These are phyloP conservation scores for Scortum barcoo DNA, from an alignment of 2,113 vertebrate species.

Conservation along the genomic window DNA sequence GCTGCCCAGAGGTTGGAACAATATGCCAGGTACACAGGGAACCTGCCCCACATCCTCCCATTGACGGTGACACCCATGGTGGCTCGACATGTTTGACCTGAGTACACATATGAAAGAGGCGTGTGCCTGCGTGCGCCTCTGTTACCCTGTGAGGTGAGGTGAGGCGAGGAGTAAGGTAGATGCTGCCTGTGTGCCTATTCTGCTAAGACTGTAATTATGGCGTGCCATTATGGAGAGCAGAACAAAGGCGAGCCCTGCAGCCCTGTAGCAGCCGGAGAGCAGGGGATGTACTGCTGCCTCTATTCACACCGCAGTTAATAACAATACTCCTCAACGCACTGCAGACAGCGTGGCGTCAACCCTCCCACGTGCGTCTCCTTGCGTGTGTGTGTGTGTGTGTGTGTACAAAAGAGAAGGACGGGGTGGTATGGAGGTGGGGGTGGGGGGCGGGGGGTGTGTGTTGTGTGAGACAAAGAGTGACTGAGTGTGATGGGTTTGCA, in stretches of 20 bases:
- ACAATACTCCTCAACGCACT: slow-evolving; percentile 78
- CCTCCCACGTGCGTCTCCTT: slow-evolving; percentile 74
- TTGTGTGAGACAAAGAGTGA: slow-evolving; percentile 44
- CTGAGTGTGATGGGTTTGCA: slow-evolving; percentile 27
- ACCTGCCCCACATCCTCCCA: neutral
- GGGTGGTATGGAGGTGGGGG: too few relatives aligned
- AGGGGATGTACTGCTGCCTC: slow-evolving; percentile 77
- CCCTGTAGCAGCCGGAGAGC: slow-evolving; percentile 73
- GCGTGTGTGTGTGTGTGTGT: slow-evolving; percentile 48
- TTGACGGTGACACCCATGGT: slow-evolving; percentile 17
- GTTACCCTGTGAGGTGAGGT: slow-evolving; percentile 59
- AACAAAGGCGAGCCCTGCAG: slow-evolving; percentile 80
- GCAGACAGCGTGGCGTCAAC: slow-evolving; percentile 83
- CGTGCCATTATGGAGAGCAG: slow-evolving; percentile 75
- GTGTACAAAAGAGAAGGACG: neutral
- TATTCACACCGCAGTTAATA: slow-evolving; percentile 82
- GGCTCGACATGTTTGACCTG: neutral
- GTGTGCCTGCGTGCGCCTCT: neutral
- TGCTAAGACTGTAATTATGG: slow-evolving; percentile 82
- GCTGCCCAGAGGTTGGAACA: neutral
- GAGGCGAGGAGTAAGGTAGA: slow-evolving; percentile 61
- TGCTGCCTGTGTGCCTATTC: slow-evolving; percentile 58
- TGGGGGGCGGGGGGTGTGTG: slow-evolving; percentile 25
- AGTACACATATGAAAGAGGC: slow-evolving; percentile 19
- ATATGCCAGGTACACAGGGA: neutral